Evolutionary conservation across 2,113 vertebrate species (phyloP), one percentile per base, ranked within the genome.

Genomic region (Ctenomys sociabilis): DNA sequence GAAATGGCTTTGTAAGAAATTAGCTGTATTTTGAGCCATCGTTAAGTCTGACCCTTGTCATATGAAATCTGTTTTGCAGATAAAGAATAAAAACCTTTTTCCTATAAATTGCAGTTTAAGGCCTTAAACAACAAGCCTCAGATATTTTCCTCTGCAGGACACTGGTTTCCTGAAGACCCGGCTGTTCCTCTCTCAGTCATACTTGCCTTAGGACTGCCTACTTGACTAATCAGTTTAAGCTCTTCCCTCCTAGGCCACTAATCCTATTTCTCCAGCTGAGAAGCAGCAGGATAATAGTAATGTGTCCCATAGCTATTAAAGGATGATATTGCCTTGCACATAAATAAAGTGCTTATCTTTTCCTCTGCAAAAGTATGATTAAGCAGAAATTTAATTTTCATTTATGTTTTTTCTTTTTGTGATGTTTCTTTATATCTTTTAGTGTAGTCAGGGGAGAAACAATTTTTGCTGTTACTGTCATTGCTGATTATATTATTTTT

Each of bases 181-280:
- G 64, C 40, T 88, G 84, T 61, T 95, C 66, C 32, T 93, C 91
- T 91, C 89, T 93, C 96, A 16, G 83, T 73, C 83, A 93, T 97
- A 88, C 96, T 93, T 97, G 92, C 87, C 97, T 88, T 81, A 32
- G 88, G 81, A 88, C 93, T 95, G 90, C 95, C 90, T 88, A 81
- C 92, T 73, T 94, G 89, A 63, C 89, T 97, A 95, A 93, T 97
- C 94, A 98, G 95, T 97, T 97, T 94, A 97, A 96, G 84, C 90
- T 63, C 81, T 97, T 97, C 93, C 86, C 90, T 95, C 97, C 94
- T 97, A 96, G 94, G 88, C 85, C 52, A 73, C 52, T 97, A 97
- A 97, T 96, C 94, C 93, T 86, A 73, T 96, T 97, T 96, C 90
- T 94, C 94, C 94, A 95, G 95, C 84, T 49, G 75, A 96, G 95